Percentiles rank a stretch among this genome's conserved stretches.
Evolutionary conservation across 2,113 vertebrate species (phyloP).

Genomic region (Microcebus griseorufus): DNA sequence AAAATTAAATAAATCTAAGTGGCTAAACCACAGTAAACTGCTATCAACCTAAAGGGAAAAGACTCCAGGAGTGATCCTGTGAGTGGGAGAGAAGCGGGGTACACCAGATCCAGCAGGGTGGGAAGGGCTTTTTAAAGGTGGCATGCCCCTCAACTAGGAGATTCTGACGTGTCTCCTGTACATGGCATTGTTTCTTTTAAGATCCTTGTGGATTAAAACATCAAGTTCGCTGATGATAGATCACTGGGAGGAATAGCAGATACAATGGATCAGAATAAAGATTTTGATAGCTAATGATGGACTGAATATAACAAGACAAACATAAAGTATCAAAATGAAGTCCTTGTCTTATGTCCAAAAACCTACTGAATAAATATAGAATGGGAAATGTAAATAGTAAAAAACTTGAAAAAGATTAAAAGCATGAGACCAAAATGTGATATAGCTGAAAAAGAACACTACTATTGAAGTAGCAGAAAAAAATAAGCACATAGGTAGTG

Average conservation of each 20-base stretch:
- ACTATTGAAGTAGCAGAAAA: background rate
- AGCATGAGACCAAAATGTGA: background rate
- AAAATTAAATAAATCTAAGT: slow-evolving; percentile 25
- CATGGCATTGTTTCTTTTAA: background rate
- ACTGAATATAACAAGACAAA: background rate
- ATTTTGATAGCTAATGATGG: background rate
- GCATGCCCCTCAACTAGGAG: background rate
- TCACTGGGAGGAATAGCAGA: background rate
- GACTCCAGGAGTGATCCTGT: no score
- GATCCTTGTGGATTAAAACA: background rate
- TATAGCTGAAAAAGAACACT: background rate
- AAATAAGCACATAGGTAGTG: background rate
- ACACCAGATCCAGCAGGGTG: background rate
- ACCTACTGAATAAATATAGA: background rate
- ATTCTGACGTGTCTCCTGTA: background rate
- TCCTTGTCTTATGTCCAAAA: background rate
- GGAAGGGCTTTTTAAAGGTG: background rate
- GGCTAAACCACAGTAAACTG: slow-evolving; percentile 5
- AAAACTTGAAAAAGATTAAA: background rate
- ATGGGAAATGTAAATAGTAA: background rate
- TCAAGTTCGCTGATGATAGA: background rate
- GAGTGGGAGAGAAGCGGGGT: background rate
- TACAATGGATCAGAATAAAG: background rate
- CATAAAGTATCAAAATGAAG: background rate
- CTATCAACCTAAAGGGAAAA: background rate